phyloP scores from a whole-genome alignment of 1,140 invertebrate genomes.

The Yoshiicerus persimilis region DNA sequence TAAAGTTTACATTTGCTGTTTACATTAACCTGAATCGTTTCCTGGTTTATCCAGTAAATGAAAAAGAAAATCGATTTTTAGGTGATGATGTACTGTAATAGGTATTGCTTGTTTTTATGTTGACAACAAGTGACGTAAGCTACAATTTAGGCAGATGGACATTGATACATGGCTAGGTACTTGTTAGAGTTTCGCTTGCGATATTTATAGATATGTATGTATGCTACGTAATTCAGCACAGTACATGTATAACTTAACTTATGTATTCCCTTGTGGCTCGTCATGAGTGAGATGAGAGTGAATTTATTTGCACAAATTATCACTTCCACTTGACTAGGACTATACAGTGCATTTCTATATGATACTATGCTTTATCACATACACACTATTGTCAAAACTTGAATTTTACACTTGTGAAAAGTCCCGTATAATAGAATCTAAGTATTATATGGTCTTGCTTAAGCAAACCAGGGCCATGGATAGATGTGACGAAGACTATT shows the following conservation, averaged over 20 bases:
- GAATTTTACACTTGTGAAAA: background rate
- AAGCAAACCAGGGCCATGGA: too few relatives aligned
- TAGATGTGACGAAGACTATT: too few relatives aligned
- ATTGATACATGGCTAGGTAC: background rate
- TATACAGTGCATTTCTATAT: too few relatives aligned
- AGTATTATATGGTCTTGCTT: too few relatives aligned
- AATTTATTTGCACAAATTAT: constrained; percentile 46
- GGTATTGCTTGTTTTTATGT: background rate
- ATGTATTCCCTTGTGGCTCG: background rate
- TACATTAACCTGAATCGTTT: background rate
- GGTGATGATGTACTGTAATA: background rate
- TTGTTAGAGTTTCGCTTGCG: background rate
- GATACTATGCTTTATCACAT: background rate
- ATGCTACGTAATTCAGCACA: background rate
- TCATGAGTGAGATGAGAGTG: background rate
- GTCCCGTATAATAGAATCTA: too few relatives aligned
- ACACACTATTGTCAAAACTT: background rate
- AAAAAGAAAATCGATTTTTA: background rate
- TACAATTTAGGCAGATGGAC: background rate
- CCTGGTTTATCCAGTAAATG: background rate
- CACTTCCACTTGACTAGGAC: constrained; percentile 38
- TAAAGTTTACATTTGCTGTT: background rate
- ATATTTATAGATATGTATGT: background rate
- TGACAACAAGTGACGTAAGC: background rate
- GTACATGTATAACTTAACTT: background rate